Evolutionary conservation across 2,797 vertebrate species (phyloP), one percentile per base, ranked within the genome.

Genomic region (Falco concolor): DNA sequence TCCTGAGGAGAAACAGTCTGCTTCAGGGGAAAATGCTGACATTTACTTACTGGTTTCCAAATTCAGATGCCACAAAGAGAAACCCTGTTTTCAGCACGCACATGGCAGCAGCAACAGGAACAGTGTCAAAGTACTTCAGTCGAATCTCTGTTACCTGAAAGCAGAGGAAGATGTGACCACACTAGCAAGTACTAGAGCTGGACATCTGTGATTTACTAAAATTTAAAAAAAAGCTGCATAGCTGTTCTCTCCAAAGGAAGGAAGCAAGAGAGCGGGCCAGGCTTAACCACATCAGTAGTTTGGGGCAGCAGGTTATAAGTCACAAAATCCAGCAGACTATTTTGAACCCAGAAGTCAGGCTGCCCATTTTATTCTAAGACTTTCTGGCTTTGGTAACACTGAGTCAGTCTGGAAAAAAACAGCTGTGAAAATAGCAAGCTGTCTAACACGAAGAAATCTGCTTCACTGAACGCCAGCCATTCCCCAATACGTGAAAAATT

Each of bases 81-180:
- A 99, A 99, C 21, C 99, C 99, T 1, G 99, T 99, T 97, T 99
- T 99, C 97, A 99, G 97, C 65, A 99, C 99, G 19, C 99, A 99
- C 99, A 99, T 99, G 76, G 99, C 99, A 82, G 99, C 98, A 38
- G 99, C 99, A 6, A 99, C 99, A 12, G 99, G 99, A 75, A 99
- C 99, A 0, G 99, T 99, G 97, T 99, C 99, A 70, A 99, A 99
- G 97, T 99, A 99, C 92, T 99, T 99, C 96, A 99, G 98, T 27
- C 99, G 97, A 89, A 99, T 99, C 97, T 99, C 99, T 14, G 99
- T 99, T 53, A 99, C 99, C 99, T 99, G 96, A 57, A 93, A 57
- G 23, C 82, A 68, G 36, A 81, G 11, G 69, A 42, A 47, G 13
- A 76, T 1, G 2, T 44, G 52, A 63, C 9, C 15, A 2, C 49